Evolutionary conservation across 2,113 vertebrate genomes (phyloP).

Genomic region (Cyprinodon variegatus): DNA sequence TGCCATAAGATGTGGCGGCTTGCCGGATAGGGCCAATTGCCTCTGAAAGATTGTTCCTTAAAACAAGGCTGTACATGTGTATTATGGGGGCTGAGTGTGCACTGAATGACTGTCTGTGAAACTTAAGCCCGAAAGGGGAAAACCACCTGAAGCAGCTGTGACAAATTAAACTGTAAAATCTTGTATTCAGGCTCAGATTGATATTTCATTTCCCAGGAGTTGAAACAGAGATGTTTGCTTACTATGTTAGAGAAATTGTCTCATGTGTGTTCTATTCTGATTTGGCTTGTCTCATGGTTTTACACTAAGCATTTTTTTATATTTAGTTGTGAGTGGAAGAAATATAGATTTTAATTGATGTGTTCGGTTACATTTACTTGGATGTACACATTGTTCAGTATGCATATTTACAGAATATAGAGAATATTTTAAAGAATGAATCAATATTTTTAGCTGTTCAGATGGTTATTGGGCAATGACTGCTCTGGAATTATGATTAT

Average conservation of each 20-base stretch:
- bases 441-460: background rate
- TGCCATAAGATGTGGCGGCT: constrained; percentile 52
- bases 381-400: background rate
- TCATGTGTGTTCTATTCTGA: constrained; percentile 10
- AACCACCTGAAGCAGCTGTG: constrained; percentile 20
- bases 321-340: constrained; percentile 11
- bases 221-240: constrained; percentile 31
- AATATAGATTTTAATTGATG: constrained; percentile 25
- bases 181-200: constrained; percentile 30
- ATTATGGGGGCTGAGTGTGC: constrained; percentile 29
- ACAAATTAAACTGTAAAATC: constrained; percentile 45
- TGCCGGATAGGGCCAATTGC: constrained; percentile 68
- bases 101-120: background rate
- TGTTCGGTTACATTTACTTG: constrained; percentile 2
- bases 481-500: constrained; percentile 16
- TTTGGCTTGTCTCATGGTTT: constrained; percentile 1
- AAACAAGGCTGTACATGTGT: constrained; percentile 58
- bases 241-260: background rate
- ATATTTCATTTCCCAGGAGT: constrained; percentile 33
- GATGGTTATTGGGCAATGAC: background rate
- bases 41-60: constrained; percentile 66
- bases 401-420: background rate
- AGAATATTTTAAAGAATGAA: background rate
- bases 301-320: constrained; percentile 14
- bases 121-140: background rate